Percentiles rank a stretch among this genome's conserved stretches.
phyloP scores from a whole-genome alignment of 2,888 invertebrate genomes.

The Spodoptera littoralis region DNA sequence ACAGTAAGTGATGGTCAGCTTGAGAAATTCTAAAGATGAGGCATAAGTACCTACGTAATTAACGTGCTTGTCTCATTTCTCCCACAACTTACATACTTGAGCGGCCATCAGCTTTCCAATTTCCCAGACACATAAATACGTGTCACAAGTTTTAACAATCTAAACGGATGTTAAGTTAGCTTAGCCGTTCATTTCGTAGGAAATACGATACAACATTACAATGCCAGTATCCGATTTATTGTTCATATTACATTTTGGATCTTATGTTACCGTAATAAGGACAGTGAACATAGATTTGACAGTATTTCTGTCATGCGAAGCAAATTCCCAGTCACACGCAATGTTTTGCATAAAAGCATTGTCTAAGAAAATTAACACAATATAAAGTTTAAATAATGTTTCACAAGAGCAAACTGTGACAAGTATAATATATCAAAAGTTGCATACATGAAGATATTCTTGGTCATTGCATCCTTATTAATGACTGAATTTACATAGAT shows the following conservation, averaged over 20 bases:
- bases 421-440: slow-evolving; percentile 35
- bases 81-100: slow-evolving; percentile 33
- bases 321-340: slow-evolving; percentile 75
- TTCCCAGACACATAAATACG: slow-evolving; percentile 63
- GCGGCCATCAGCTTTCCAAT: slow-evolving; percentile 66
- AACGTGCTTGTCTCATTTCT: slow-evolving; percentile 46
- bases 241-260: slow-evolving; percentile 37
- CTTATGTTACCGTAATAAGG: slow-evolving; percentile 44
- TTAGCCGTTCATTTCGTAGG: slow-evolving; percentile 41
- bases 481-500: slow-evolving; percentile 47
- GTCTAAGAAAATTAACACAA: slow-evolving; percentile 64
- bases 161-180: slow-evolving; percentile 58
- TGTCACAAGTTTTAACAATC: slow-evolving; percentile 50
- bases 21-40: slow-evolving; percentile 19
- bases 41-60: slow-evolving; percentile 34
- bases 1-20: slow-evolving; percentile 1
- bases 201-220: slow-evolving; percentile 37
- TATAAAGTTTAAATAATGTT: slow-evolving; percentile 50
- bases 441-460: slow-evolving; percentile 36
- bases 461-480: slow-evolving; percentile 24
- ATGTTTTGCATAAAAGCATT: slow-evolving; percentile 73
- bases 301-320: slow-evolving; percentile 37
- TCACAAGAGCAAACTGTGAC: slow-evolving; percentile 41
- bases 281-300: slow-evolving; percentile 17
- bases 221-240: slow-evolving; percentile 25